Conservation (phyloP, 1,140 invertebrate species). For the Bathynomus jamesi region DNA sequence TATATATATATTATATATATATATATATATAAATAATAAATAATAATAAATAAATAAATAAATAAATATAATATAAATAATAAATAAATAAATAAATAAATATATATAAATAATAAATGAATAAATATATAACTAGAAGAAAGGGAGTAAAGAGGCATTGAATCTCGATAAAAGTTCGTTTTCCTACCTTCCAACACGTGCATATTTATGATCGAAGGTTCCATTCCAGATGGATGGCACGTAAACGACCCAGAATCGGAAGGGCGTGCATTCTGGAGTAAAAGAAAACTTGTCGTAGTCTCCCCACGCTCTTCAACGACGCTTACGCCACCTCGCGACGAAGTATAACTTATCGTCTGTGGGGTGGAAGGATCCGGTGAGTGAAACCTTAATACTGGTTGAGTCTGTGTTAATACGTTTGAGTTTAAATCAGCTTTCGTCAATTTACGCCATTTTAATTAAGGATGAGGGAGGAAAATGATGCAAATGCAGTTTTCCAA, state of each 20-base stretch:
- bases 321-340: slow-evolving; percentile 53
- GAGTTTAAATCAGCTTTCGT: neutral
- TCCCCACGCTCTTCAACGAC: slow-evolving; percentile 73
- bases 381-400: neutral
- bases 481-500: too few species aligned
- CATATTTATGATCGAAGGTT: slow-evolving; percentile 66
- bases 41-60: neutral
- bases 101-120: neutral
- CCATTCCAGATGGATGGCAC: slow-evolving; percentile 73
- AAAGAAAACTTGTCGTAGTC: slow-evolving; percentile 67
- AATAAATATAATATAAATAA: neutral
- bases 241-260: slow-evolving; percentile 55
- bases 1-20: neutral
- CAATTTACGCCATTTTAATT: neutral
- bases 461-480: too few species aligned
- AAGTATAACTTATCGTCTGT: slow-evolving; percentile 41
- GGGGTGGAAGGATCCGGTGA: neutral
- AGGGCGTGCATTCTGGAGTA: slow-evolving; percentile 62
- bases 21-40: neutral
- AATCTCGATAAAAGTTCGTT: neutral
- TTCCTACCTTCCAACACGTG: slow-evolving; percentile 71
- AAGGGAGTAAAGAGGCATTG: neutral
- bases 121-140: neutral
- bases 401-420: neutral
- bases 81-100: neutral